Evolutionary conservation across 2,888 invertebrate genomes (phyloP), one percentile per base, ranked within the genome.

Genomic region (Oscheius sp.): DNA sequence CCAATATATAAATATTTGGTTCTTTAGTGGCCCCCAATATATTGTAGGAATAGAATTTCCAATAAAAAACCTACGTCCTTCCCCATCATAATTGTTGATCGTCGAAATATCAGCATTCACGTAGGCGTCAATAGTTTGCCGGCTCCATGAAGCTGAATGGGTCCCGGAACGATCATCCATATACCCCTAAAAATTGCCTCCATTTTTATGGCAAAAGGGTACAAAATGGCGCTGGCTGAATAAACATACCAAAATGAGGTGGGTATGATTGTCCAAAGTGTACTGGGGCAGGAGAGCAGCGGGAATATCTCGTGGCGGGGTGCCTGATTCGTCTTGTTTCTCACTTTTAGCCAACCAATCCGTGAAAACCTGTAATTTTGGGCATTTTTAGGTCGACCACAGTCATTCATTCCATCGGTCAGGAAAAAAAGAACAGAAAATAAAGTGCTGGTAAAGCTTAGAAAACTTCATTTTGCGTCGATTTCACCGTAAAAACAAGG

Each of bases 81-180:
- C 69, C 56, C 69, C 69, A 1, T 2, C 69, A 29, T 69, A 69
- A 18, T 69, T 69, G 1, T 21, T 21, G 12, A 69, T 41, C 1
- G n/a, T 18, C 16, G 2, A 2, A 5, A 69, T 41, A 41, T 69
- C 41, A 1, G 12, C 25, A 18, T 55, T 41, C 18, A 69, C 29
- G 7, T 25, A 43, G 0, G 2, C 12, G 0, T 69, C 69, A 35
- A 69, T 69, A 6, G 18, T 41, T 13, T 25, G 5, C 25, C 18
- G 55, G 0, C 16, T 25, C 69, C 69, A 69, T 1, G 29, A 0
- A 1, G 69, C 69, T 13, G 12, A 21, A 5, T 69, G 55, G 18
- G 45, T 69, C 18, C 69, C 69, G 25, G 56, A 56, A 2, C 69
- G 69, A 18, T 69, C 56, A 23, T 69, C 69, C 69, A 69, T 69